Evolutionary conservation across 1,140 invertebrate genomes (phyloP), one percentile per base, ranked within the genome.

Genomic region (Colletes gigas): DNA sequence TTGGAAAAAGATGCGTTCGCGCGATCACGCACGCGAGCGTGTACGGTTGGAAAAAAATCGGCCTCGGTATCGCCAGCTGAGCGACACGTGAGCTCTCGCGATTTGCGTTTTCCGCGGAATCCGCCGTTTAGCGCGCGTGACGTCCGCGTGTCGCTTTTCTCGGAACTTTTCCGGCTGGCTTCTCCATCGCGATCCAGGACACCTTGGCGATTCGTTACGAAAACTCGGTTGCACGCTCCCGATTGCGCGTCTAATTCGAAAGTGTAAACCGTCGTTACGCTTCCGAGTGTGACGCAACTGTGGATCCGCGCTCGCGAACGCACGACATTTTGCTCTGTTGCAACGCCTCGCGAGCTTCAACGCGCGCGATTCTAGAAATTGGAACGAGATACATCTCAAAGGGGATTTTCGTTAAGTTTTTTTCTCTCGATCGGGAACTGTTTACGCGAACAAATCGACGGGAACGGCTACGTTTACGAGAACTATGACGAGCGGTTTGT

Each of bases 51-150:
- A 63, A 65, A 79, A 79, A 75, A 19, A 57, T 55, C 44, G 15
- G 14, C 76, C 68, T 79, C 41, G 44, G 50, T 0, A 9, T 47
- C 54, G 70, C 63, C 78, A 68, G 10, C 72, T 50, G 72, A 60
- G 10, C 44, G 44, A 5, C 70, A 66, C 60, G 44, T 50, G 70
- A 62, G 44, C 50, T n/a, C 44, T 9, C 4, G 59, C 21, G 44
- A 44, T 21, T 50, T 12, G 4, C 15, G 30, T 57, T 73, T 73
- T 55, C 77, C 69, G 52, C 63, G 77, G 66, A 78, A 30, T 30
- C 4, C 1, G 15, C 17, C 59, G 19, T 73, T 71, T 71, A 71
- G 30, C 59, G 8, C n/a, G 10, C 21, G 65, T 12, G 41, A 67
- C 65, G 65, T 41, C 30, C 30, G 30, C 30, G 30, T 30, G 30